Evolutionary conservation across 2,797 vertebrate genomes (phyloP).

Genomic region (Ctenochaetus hawaiiensis): DNA sequence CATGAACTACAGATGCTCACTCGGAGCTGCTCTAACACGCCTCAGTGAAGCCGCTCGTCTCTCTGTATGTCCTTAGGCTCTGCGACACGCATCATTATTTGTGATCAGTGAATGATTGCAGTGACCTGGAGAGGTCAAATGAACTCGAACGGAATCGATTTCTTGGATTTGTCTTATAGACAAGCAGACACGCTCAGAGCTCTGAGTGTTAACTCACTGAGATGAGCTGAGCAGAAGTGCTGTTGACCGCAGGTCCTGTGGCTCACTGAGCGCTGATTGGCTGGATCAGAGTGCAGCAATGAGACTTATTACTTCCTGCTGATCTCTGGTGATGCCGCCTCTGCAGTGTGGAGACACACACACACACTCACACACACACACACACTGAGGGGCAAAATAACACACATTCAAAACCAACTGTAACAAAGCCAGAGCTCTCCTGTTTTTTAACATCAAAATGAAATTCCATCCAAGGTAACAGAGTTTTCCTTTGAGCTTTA

Average conservation of each 20-base stretch:
- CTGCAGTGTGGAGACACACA: neutral
- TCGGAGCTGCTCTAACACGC: neutral
- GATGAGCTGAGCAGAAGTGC: constrained; percentile 5
- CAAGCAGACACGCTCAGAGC: constrained; percentile 4
- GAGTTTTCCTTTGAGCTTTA: neutral
- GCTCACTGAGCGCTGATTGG: neutral
- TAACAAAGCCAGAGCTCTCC: neutral
- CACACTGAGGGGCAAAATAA: neutral
- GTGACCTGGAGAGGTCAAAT: constrained; percentile 8
- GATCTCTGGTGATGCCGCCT: constrained; percentile 30
- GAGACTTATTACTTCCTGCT: constrained; percentile 37
- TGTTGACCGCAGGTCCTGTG: constrained; percentile 12
- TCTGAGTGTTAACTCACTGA: too few species aligned
- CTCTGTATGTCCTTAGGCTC: neutral
- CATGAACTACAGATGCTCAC: neutral
- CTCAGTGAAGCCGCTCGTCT: neutral
- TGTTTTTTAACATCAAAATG: neutral
- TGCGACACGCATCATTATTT: constrained; percentile 4
- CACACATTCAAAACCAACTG: neutral
- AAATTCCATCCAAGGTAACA: neutral
- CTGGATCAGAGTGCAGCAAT: constrained; percentile 11
- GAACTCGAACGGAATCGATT: constrained; percentile 16
- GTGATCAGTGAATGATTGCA: constrained; percentile 31
- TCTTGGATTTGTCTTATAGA: neutral
- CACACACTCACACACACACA: neutral